phyloP scores from a whole-genome alignment of 1,140 invertebrate genomes.

The Acyrthosiphon pisum region DNA sequence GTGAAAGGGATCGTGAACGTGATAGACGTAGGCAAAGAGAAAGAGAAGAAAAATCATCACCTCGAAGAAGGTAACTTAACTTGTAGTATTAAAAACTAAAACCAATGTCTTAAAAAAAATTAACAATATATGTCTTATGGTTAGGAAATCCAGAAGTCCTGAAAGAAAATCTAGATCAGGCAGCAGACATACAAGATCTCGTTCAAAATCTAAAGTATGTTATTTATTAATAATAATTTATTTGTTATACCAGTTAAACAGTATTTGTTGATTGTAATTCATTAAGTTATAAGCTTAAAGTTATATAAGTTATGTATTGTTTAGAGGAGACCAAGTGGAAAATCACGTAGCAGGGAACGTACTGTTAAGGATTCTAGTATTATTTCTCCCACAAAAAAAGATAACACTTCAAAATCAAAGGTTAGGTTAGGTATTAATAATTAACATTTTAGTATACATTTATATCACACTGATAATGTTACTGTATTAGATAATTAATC shows the following conservation, averaged over 20 bases:
- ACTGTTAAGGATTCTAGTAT: slow-evolving; percentile 12
- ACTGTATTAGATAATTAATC: background rate
- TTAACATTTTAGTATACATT: background rate
- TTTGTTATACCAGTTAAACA: background rate
- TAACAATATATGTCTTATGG: background rate
- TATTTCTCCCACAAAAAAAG: slow-evolving; percentile 45
- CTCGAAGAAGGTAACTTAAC: slow-evolving; percentile 58
- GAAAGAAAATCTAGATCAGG: slow-evolving; percentile 60
- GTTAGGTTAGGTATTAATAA: too few species aligned
- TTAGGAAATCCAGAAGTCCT: slow-evolving; percentile 62
- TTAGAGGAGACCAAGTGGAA: slow-evolving; percentile 25
- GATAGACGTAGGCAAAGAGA: slow-evolving; percentile 59
- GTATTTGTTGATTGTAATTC: background rate
- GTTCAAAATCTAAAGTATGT: slow-evolving; percentile 48
- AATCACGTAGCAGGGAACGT: slow-evolving; percentile 19
- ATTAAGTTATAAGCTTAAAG: background rate
- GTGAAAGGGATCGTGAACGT: slow-evolving; percentile 59
- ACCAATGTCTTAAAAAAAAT: background rate
- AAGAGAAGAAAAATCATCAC: slow-evolving; percentile 59
- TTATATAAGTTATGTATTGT: background rate
- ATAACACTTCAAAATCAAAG: slow-evolving; percentile 25
- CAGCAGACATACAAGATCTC: slow-evolving; percentile 45
- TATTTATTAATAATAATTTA: background rate
- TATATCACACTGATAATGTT: background rate
- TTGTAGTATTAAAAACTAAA: background rate